Base-by-base conservation (phyloP, 2,113 vertebrate genomes). In the Morphnarchus princeps region DNA sequence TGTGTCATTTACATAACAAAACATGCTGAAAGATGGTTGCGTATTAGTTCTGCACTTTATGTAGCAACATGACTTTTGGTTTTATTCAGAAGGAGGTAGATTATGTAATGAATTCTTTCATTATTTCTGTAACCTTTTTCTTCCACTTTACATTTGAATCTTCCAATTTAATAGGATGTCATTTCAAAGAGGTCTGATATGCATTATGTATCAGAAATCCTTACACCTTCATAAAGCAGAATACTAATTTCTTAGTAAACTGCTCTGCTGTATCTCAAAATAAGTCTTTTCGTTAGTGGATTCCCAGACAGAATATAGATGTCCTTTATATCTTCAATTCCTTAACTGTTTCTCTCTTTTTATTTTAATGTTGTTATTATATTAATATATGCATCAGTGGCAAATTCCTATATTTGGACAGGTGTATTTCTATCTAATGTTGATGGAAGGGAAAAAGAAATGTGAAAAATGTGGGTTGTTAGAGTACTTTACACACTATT, bases 121-220 rank as follows among this genome's bases (percentile, higher is more conserved):
- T 96, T 96, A 96, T 92, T 95, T 97, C 73, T 94, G 71, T 96
- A 95, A 96, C 93, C 82, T 97, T 96, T 94, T 95, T 95, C 81
- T 93, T 95, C 82, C 86, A 89, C 88, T 96, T 97, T 89, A 94
- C 69, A 54, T 96, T 93, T 94, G 82, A 95, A 66, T 94, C 92
- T 96, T 87, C 71, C 67, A 45, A 31, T 95, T 96, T 97, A 95
- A 90, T 94, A 88, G 69, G 85, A 87, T 91, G 87, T 89, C 88
- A 93, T 95, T 96, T 96, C 74, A 63, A 45, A 91, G 93, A 74
- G 72, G 61, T 90, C 80, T 93, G 83, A 82, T 82, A 89, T 84
- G 94, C 92, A 95, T 94, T 96, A 93, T 96, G 94, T 95, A 97
- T 97, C 85, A 95, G 88, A 85, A 90, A 89, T 96, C 86, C 77